Percentiles rank a stretch among this genome's conserved stretches.
These are phyloP conservation scores for Pseudochirops corinnae DNA, from an alignment of 2,797 vertebrate genomes.

Conservation along the genomic window DNA sequence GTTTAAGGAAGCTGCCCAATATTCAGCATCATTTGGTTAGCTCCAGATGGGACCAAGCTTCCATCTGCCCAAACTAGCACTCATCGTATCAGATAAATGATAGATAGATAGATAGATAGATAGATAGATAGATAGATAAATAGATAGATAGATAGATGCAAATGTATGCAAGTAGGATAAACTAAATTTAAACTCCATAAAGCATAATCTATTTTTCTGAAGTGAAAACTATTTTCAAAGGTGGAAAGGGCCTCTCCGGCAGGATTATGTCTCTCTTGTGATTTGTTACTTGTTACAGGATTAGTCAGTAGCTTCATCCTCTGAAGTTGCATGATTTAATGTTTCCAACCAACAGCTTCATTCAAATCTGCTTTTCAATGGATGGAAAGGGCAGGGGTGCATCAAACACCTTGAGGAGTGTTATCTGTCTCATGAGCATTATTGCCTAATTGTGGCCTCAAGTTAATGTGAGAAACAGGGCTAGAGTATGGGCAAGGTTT, in stretches of 20 bases:
- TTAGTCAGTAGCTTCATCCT: conserved; percentile 51
- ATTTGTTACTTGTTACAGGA: conserved; percentile 64
- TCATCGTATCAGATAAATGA: conserved; percentile 21
- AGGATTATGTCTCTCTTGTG: conserved; percentile 58
- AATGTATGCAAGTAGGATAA: conserved; percentile 63
- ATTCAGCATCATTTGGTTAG: conserved; percentile 33
- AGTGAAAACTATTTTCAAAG: conserved; percentile 68
- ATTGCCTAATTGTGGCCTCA: conserved; percentile 74
- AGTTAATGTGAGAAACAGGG: conserved; percentile 79
- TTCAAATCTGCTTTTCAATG: conserved; percentile 73
- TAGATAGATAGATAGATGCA: conserved; percentile 28
- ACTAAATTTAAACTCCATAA: conserved; percentile 68
- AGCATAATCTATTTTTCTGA: conserved; percentile 56
- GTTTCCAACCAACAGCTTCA: conserved; percentile 73
- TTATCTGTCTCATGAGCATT: conserved; percentile 61
- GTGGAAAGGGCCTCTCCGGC: conserved; percentile 42
- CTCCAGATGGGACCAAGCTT: conserved; percentile 21
- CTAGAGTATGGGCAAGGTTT: not conserved
- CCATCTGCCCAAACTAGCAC: conserved; percentile 38
- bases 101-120: not conserved
- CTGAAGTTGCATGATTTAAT: conserved; percentile 73
- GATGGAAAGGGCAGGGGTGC: conserved; percentile 63
- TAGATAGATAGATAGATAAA: no score
- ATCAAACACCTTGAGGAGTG: conserved; percentile 52
- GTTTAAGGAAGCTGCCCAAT: not conserved